Percentiles rank a stretch among this genome's conserved stretches.
Evolutionary conservation across 2,888 invertebrate species (phyloP).

Genomic region (Gerosis bhagava): DNA sequence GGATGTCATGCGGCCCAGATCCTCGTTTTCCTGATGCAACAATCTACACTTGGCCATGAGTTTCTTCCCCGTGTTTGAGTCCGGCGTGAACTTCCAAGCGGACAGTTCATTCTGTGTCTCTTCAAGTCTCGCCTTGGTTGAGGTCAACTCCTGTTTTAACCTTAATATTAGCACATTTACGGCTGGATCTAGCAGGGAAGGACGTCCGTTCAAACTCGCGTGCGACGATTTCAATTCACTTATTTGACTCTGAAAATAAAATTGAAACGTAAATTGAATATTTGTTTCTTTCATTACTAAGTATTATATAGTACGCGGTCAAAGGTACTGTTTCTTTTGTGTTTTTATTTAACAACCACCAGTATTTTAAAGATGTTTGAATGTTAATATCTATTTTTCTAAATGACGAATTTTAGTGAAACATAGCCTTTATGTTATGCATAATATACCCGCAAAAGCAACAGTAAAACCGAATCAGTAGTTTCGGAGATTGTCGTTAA

Average conservation of each 20-base stretch:
- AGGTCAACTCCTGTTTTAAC: constrained; percentile 94
- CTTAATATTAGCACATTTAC: constrained; percentile 96
- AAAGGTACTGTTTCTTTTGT: too few species aligned
- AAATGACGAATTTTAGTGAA: too few species aligned
- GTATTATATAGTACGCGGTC: too few species aligned
- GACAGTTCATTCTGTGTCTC: constrained; percentile 98
- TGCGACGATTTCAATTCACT: constrained; percentile 95
- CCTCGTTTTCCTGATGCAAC: constrained; percentile 98
- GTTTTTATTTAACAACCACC: too few species aligned
- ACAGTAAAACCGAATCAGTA: too few species aligned
- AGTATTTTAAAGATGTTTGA: too few species aligned
- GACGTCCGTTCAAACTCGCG: constrained; percentile 90
- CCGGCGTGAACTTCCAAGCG: constrained; percentile 99
- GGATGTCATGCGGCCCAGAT: constrained; percentile 96
- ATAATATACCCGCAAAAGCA: too few species aligned
- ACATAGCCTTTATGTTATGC: too few species aligned
- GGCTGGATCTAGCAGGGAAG: constrained; percentile 93
- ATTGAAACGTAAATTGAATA: too few species aligned
- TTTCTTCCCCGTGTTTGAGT: constrained; percentile 98
- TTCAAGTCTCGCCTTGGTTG: constrained; percentile 94
- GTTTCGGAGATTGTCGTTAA: too few species aligned
- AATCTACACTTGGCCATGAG: constrained; percentile 98
- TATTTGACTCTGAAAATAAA: constrained; percentile 90
- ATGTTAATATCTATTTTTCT: too few species aligned
- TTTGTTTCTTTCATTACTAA: too few species aligned